Base-by-base conservation (phyloP, 2,797 vertebrate genomes). In the Brachyrhaphis roseni region DNA sequence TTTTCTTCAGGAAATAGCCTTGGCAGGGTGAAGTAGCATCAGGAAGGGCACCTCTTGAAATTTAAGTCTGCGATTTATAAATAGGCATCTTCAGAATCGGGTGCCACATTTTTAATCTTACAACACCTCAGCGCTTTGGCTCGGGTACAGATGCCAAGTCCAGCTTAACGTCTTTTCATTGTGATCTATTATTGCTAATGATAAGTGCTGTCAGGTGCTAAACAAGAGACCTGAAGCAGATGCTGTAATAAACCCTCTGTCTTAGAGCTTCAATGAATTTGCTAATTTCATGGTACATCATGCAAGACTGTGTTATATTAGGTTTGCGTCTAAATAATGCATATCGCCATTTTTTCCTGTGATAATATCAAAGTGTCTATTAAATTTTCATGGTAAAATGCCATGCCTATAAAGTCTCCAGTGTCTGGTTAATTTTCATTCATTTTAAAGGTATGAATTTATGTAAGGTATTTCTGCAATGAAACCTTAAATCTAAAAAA, bases 1-100 rank as follows among this genome's bases (percentile, higher is more conserved):
- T 95, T 95, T 96, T 95, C 95, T 89, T 91, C 93, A 93, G 93
- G 95, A 97, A 94, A 95, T 95, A 95, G 94, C 92, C 89, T 95
- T 83, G 77, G 93, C 85, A 74, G 89, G 82, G 80, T 83, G 88
- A 90, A 87, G 89, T 86, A 86, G 86, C 84, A 86, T 90, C 76
- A 82, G 77, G 88, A 45, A 89, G 89, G 84, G 81, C 85, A 81
- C 83, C 92, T 92, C 82, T 84, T 75, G 90, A 90, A 92, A 94
- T 94, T 94, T 90, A 91, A 91, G 92, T 91, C 83, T 77, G 74
- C 80, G 87, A 83, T 90, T 91, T 92, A 88, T 88, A 80, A 76
- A 85, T 57, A 55, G 80, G 18, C 76, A 76, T 87, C 81, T 86
- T 72, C 77, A 75, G 80, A 85, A 78, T 80, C 59, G 28, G 53